Base-by-base conservation (phyloP, 2,113 vertebrate genomes). In the Limanda limanda region DNA sequence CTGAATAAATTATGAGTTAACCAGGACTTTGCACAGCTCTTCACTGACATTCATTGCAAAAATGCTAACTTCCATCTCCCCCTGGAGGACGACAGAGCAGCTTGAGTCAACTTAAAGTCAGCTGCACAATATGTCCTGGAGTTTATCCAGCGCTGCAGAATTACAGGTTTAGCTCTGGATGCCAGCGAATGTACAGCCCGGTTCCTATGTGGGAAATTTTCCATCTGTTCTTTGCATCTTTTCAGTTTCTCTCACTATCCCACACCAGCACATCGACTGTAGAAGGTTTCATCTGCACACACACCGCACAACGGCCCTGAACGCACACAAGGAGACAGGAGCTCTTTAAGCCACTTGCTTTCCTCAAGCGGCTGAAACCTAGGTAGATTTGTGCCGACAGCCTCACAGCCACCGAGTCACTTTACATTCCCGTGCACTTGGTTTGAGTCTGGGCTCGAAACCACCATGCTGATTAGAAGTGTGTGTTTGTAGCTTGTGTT, bases 61-160 rank as follows among this genome's bases (percentile, higher is more conserved):
- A 56, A 11, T 18, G 57, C 55, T 61, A 61, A 78, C 42, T 73
- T 74, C 35, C 59, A 55, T 77, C 51, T 48, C 27, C 59, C 55
- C 74, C 52, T 52, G 42, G 57, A 54, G 60, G 35, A 7, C 23
- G 7, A 74, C 31, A 13, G 77, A 71, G 45, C 64, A 76, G 79
- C 74, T 82, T 71, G 67, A 79, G 81, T 81, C 37, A 35, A 76
- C 51, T 74, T 64, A 69, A 72, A 65, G 66, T 35, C 27, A 68
- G 62, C 27, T 55, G 69, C 70, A 66, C 52, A 65, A 70, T 55
- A 79, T 65, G 72, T 79, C 59, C 20, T 78, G 74, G 74, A 79
- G 21, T 57, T 52, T n/a, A 15, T 81, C 68, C 77, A 67, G 48
- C 51, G 12, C 66, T 8, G 5, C 66, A 61, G 76, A 79, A 67